Evolutionary conservation across 2,113 vertebrate genomes (phyloP).

Genomic region (Perognathus longimembris): DNA sequence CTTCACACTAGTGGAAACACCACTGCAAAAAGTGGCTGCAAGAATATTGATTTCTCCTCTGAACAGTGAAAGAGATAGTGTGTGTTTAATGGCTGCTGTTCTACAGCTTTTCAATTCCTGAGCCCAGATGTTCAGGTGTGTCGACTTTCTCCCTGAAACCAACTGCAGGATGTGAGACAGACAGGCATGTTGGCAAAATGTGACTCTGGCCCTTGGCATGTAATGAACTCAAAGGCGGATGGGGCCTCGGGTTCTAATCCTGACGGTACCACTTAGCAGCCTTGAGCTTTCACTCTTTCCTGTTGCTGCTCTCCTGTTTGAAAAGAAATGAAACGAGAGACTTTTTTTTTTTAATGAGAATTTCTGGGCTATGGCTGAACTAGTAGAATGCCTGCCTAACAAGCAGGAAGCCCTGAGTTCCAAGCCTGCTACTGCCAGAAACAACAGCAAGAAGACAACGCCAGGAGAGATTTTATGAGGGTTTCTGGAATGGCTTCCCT

Average conservation of each 20-base stretch:
- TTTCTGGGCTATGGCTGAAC: too few relatives aligned
- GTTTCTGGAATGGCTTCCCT: conserved; percentile 19
- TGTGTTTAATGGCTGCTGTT: neutral
- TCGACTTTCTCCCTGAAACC: conserved; percentile 12
- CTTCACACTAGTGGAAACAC: neutral
- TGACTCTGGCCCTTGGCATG: conserved; percentile 3
- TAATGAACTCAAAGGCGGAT: conserved; percentile 53
- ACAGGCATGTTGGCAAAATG: neutral
- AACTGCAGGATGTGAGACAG: neutral
- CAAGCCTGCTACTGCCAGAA: too few relatives aligned
- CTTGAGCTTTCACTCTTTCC: neutral
- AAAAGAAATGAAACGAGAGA: neutral
- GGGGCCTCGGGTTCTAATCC: conserved; percentile 64
- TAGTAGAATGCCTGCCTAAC: too few relatives aligned
- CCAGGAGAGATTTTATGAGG: neutral
- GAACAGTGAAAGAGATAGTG: neutral
- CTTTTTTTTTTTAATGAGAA: too few relatives aligned
- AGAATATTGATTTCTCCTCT: neutral
- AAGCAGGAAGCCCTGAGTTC: too few relatives aligned
- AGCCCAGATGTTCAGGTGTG: conserved; percentile 20
- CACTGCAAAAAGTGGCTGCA: neutral
- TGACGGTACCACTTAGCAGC: neutral
- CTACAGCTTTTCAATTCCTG: neutral
- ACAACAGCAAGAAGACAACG: too few relatives aligned
- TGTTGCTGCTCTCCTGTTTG: neutral